Base-by-base conservation (phyloP, 2,797 vertebrate species). In the Takifugu rubripes region DNA sequence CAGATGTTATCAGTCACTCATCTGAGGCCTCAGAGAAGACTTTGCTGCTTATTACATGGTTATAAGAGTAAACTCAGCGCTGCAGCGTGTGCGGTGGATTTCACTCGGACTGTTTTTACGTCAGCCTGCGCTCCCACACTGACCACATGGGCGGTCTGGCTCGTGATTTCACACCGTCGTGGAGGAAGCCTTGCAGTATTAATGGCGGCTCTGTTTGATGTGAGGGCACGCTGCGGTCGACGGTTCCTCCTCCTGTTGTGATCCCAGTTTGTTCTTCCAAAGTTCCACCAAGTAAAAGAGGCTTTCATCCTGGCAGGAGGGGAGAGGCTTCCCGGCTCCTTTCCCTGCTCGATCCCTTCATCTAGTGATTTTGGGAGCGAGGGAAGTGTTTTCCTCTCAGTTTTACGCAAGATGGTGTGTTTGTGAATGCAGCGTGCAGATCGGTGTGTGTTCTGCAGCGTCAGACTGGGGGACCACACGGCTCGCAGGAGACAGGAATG, bases 241-340 rank as follows among this genome's bases (percentile, higher is more conserved):
- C 89, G 82, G 81, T 91, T 89, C 80, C 82, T 82, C 85, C 88
- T 87, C 91, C 90, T 77, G 84, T 83, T 80, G 89, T 83, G 88
- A 84, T 70, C 79, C 68, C 74, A 81, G 88, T 91, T 91, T 92
- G 85, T 91, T 88, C 88, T 83, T 84, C 84, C 92, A 89, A 92
- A 90, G 89, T 86, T 84, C 90, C 87, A 83, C 81, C 82, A 81
- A 84, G 87, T 89, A 84, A 89, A 79, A 75, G 75, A 74, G 54
- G 82, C 90, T 92, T 93, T 93, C 88, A 93, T 91, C 89, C 79
- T 86, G 75, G 88, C 86, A 61, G 88, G 89, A 85, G 88, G 86
- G 83, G 68, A 79, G 74, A 77, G 57, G 77, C 73, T 77, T 63
- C 73, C 75, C 59, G 44, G 71, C 77, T 72, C 5, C 66, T 72